Evolutionary conservation across 1,140 invertebrate species (phyloP).

Genomic region (Eumaeus atala): DNA sequence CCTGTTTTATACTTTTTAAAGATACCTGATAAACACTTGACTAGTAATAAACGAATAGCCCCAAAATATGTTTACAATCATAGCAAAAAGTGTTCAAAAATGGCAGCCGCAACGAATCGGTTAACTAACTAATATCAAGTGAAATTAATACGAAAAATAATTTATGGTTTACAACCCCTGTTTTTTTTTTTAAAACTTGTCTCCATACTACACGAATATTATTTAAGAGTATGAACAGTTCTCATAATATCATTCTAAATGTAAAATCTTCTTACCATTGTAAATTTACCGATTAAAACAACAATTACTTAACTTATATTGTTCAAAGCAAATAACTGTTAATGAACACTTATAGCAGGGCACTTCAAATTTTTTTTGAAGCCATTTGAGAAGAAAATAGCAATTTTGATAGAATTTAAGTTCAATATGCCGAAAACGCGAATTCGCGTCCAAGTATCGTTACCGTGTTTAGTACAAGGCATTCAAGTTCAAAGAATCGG

Average conservation of each 20-base stretch:
- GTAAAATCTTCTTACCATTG: conserved; percentile 7
- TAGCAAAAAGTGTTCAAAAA: conserved; percentile 6
- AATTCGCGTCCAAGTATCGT: conserved; percentile 2
- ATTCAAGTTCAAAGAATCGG: no score
- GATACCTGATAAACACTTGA: background rate
- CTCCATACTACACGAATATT: conserved; percentile 3
- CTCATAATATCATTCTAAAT: conserved; percentile 3
- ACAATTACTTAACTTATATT: conserved; percentile 11
- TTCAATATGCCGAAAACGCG: conserved; percentile 1
- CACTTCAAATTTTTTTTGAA: no score
- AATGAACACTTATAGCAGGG: no score
- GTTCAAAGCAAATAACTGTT: background rate
- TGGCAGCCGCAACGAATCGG: conserved; percentile 1
- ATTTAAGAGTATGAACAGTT: conserved; percentile 11
- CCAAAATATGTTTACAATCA: conserved; percentile 1
- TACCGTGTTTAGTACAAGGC: no score
- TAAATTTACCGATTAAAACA: conserved; percentile 10
- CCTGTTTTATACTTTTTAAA: no score
- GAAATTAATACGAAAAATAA: conserved; percentile 12
- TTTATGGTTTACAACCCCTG: background rate
- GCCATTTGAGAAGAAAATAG: no score
- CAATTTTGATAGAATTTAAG: no score
- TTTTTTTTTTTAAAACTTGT: background rate
- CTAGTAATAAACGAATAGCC: background rate
- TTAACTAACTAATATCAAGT: conserved; percentile 10